Conservation (phyloP, 2,797 vertebrate species). For the Enteromius fasciolatus region DNA sequence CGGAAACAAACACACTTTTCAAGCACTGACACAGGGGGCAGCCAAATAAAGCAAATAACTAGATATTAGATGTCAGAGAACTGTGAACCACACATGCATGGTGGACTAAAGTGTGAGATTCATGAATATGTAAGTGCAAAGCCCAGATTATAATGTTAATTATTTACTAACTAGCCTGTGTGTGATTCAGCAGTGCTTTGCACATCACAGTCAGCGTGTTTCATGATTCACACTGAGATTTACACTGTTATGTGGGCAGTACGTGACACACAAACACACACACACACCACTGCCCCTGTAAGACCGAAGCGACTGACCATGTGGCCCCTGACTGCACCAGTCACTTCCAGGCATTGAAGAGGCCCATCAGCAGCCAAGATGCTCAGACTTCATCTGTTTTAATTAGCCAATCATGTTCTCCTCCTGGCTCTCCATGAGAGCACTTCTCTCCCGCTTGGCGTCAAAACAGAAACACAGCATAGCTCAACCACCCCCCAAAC, state of each 20-base stretch:
- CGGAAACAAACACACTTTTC: slow-evolving; percentile 10
- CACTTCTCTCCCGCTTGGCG: slow-evolving; percentile 32
- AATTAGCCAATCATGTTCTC: slow-evolving; percentile 49
- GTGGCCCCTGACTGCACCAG: slow-evolving; percentile 24
- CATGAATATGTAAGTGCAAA: slow-evolving; percentile 27
- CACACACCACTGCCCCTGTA: slow-evolving; percentile 1
- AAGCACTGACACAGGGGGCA: background rate
- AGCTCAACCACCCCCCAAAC: slow-evolving; percentile 21
- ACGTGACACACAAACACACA: background rate
- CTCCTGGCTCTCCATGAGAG: slow-evolving; percentile 45
- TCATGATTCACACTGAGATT: slow-evolving; percentile 17
- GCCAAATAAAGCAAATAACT: slow-evolving; percentile 18
- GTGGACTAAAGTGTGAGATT: background rate
- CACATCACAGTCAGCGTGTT: background rate
- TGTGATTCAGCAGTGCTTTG: slow-evolving; percentile 22
- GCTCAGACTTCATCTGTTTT: slow-evolving; percentile 55
- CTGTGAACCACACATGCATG: background rate
- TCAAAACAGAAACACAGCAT: slow-evolving; percentile 28
- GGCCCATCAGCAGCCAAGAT: slow-evolving; percentile 35
- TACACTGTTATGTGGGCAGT: background rate
- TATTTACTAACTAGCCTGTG: slow-evolving; percentile 13
- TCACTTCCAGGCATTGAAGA: slow-evolving; percentile 38
- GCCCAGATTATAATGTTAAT: slow-evolving; percentile 17
- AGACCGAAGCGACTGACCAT: background rate
- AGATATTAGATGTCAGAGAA: background rate